Base-by-base conservation (phyloP, 2,888 invertebrate species). In the Drosophila formosana region DNA sequence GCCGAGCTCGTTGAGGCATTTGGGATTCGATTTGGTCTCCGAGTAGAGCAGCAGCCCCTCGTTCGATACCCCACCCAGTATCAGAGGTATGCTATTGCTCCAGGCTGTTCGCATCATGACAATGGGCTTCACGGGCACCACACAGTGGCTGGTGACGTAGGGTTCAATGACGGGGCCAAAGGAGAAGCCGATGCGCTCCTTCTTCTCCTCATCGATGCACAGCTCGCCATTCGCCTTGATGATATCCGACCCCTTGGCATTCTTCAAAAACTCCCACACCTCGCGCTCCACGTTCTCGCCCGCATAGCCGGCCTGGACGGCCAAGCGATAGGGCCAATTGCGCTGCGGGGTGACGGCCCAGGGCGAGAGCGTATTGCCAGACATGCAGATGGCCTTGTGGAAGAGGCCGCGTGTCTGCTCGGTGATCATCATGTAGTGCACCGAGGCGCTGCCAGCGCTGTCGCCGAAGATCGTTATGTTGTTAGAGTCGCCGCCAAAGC, bases 401-500 rank as follows among this genome's bases (percentile, higher is more conserved):
- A 92, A 93, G 3, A 92, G 88, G 4, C 89, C 91, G 75, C 92
- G 91, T 0, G 93, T 91, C 88, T 93, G 91, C 39, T 93, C 93
- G 0, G 94, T 93, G 34, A 94, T 87, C 87, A 93, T 91, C 83
- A 94, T 91, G 60, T 92, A 93, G 75, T 94, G 93, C 6, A 93
- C 93, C 0, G 93, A 92, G 30, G 92, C 93, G 28, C 92, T 93
- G 37, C 94, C 94, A 30, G 94, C 93, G 80, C 94, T 94, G 72
- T 93, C 93, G 4, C 94, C 94, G 70, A 94, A 93, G 45, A 94
- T 81, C 1, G 93, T 94, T 1, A 92, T 93, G 77, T 94, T 94
- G 45, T 91, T 89, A 3, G 93, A 90, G 77, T 94, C 93, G 9
- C 94, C 94, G 61, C 93, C 93, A 76, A 94, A 94, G 34, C 91